These are phyloP conservation scores for Anneissia japonica DNA, from an alignment of 35 echinoderm and acorn worm genomes.

Conservation along the genomic window DNA sequence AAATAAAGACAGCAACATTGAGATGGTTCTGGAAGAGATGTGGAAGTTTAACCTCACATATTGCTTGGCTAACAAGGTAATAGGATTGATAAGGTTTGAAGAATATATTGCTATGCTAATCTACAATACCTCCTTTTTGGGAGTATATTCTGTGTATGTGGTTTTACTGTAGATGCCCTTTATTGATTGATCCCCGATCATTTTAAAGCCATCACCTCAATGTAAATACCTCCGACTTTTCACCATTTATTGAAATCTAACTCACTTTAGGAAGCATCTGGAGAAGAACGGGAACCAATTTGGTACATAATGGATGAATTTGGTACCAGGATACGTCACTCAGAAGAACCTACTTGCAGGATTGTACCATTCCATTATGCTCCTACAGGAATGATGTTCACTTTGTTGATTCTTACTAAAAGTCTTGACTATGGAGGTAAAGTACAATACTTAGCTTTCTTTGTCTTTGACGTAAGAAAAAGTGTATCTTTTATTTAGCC, in stretches of 20 bases:
- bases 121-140: too few relatives aligned
- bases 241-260: not conserved
- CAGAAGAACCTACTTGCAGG: conserved; percentile 41
- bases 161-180: too few relatives aligned
- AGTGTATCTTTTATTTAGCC: too few relatives aligned
- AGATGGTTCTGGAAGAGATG: conserved; percentile 30
- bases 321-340: conserved; percentile 49
- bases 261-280: conserved; percentile 18
- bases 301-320: conserved; percentile 79
- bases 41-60: conserved; percentile 67
- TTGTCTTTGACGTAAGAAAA: too few relatives aligned
- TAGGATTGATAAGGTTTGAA: not conserved
- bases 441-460: too few relatives aligned
- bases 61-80: conserved; percentile 41
- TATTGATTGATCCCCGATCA: not conserved
- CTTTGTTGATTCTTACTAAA: conserved; percentile 37
- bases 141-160: too few relatives aligned
- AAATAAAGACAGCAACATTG: conserved; percentile 8
- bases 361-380: conserved; percentile 45
- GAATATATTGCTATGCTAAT: too few relatives aligned
- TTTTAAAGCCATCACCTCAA: not conserved
- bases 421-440: conserved; percentile 69
- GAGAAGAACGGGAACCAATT: conserved; percentile 48
- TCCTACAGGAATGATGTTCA: conserved; percentile 30
- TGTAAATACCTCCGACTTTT: not conserved